phyloP scores from a whole-genome alignment of 35 echinoderm and acorn worm genomes.

The Heliocidaris tuberculata region DNA sequence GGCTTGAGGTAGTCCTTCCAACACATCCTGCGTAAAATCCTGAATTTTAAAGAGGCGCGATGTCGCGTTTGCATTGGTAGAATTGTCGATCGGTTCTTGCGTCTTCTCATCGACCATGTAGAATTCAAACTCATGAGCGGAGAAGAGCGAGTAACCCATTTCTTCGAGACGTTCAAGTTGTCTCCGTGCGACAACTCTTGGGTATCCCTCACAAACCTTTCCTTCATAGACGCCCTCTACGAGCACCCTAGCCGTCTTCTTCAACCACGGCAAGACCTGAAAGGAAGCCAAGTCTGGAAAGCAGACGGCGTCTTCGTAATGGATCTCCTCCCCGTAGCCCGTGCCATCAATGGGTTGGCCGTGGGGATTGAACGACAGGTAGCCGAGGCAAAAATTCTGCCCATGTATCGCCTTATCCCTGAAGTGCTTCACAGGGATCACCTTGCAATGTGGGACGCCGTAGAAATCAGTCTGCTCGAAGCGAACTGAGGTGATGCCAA shows the following conservation, averaged over 20 bases:
- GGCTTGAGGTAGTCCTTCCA: conserved; percentile 39
- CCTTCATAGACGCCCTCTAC: conserved; percentile 18
- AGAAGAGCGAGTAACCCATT: conserved; percentile 44
- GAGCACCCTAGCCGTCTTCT: conserved; percentile 52
- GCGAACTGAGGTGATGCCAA: conserved; percentile 45
- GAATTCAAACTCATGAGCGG: conserved; percentile 49
- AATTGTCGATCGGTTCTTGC: conserved; percentile 17
- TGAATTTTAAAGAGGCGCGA: conserved; percentile 29
- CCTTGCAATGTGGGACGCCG: conserved; percentile 54
- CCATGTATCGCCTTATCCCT: conserved; percentile 54
- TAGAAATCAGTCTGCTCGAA: conserved; percentile 57
- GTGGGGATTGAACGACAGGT: conserved; percentile 54
- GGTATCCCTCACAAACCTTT: conserved; percentile 20
- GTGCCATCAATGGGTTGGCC: conserved; percentile 35
- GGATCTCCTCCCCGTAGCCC: conserved; percentile 59
- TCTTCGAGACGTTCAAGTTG: conserved; percentile 41
- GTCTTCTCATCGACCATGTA: conserved; percentile 37
- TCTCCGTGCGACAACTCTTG: conserved; percentile 21
- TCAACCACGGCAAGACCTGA: conserved; percentile 52
- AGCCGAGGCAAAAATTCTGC: conserved; percentile 41
- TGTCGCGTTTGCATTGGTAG: conserved; percentile 35
- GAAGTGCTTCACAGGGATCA: conserved; percentile 65
- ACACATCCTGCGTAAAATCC: conserved; percentile 51
- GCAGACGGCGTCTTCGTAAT: conserved; percentile 50
- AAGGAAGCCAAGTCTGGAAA: conserved; percentile 69